A percentile compares a stretch with the other conserved stretches of the same genome.
Conservation (phyloP, 92 coral and sea anemone species). For the Phymanthus crucifer region DNA sequence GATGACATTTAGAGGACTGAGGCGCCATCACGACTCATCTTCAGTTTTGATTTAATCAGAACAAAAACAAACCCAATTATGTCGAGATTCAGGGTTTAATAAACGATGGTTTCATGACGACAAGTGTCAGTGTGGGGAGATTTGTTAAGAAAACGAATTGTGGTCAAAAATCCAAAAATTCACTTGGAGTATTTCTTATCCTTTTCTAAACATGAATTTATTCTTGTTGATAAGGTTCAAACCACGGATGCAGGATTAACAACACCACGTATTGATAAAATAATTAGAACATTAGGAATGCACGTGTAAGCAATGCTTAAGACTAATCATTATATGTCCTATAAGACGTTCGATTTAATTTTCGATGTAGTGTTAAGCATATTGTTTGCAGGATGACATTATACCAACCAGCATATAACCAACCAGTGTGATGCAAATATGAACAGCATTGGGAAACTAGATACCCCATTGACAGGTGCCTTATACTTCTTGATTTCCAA, state of each 20-base stretch:
- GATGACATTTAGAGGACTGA: constrained; percentile 25
- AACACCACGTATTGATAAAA: not conserved
- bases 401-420: not conserved
- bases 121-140: not conserved
- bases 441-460: too few species aligned
- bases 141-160: not conserved
- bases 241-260: too few species aligned
- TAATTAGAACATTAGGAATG: not conserved
- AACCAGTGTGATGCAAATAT: too few species aligned
- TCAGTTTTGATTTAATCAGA: constrained; percentile 7
- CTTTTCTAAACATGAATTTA: not conserved
- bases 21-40: constrained; percentile 18
- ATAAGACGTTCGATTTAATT: not conserved
- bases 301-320: not conserved
- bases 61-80: constrained; percentile 6
- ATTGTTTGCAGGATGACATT: not conserved
- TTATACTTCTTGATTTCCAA: not conserved
- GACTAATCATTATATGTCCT: not conserved
- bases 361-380: not conserved
- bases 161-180: not conserved
- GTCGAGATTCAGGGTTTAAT: not conserved
- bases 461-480: too few species aligned
- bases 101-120: not conserved
- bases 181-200: not conserved
- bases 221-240: not conserved